These are phyloP conservation scores for Arctopsyche grandis DNA, from an alignment of 1,140 invertebrate genomes.

Conservation along the genomic window DNA sequence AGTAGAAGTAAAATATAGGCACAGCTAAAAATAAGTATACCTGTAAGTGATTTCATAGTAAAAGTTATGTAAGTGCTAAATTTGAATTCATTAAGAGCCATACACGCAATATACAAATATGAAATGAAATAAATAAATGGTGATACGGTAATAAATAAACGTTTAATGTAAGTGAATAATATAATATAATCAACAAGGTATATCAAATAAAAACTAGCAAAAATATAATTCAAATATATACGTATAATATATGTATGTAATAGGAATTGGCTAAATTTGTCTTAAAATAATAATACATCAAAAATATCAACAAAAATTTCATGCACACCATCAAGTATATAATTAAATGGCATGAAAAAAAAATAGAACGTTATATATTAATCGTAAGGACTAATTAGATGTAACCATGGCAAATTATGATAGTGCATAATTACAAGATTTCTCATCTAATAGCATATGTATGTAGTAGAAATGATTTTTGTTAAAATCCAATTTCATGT, in stretches of 20 bases:
- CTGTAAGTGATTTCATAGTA: background rate
- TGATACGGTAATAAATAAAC: slow-evolving; percentile 8
- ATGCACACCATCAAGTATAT: background rate
- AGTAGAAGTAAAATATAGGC: background rate
- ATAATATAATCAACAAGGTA: slow-evolving; percentile 16
- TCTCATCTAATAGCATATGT: background rate
- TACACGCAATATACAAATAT: too few species aligned
- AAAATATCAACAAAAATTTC: slow-evolving; percentile 19
- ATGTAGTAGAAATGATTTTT: background rate
- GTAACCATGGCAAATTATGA: background rate
- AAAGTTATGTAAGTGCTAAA: background rate
- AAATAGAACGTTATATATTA: background rate
- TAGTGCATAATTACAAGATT: background rate
- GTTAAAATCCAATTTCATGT: background rate
- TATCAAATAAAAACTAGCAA: slow-evolving; percentile 14
- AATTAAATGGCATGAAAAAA: slow-evolving; percentile 22
- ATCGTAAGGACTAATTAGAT: background rate
- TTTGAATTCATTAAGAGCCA: too few species aligned
- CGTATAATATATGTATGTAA: background rate
- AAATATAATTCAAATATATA: background rate
- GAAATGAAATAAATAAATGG: too few species aligned
- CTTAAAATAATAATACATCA: slow-evolving; percentile 27
- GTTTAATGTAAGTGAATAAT: background rate
- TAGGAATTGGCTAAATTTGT: slow-evolving; percentile 11
- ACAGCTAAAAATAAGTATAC: background rate